These are phyloP conservation scores for Paralvinella palmiformis DNA, from an alignment of 1,140 invertebrate species.

Conservation along the genomic window DNA sequence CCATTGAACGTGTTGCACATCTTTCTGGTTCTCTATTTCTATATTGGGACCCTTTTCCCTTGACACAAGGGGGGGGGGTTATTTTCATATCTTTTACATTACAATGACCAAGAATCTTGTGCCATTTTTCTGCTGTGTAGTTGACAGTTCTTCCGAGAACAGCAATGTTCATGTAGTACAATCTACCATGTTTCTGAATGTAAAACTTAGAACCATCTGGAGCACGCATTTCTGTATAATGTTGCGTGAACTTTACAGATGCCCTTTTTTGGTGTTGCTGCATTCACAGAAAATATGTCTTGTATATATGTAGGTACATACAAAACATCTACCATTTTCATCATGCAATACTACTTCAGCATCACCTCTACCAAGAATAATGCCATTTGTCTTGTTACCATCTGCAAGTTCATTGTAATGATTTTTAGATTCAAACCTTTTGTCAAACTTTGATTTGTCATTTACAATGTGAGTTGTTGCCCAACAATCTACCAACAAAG, in stretches of 20 bases:
- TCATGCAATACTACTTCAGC: conserved; percentile 14
- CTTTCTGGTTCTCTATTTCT: not conserved
- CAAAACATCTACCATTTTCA: conserved; percentile 17
- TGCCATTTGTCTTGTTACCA: not conserved
- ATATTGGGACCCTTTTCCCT: not conserved
- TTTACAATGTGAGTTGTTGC: conserved; percentile 21
- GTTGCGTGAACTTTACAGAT: not conserved
- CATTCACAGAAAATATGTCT: not conserved
- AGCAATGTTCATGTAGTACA: not conserved
- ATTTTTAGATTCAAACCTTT: conserved; percentile 17
- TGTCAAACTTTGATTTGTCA: conserved; percentile 17
- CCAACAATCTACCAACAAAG: conserved; percentile 19
- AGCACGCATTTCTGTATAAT: not conserved
- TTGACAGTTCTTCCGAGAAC: not conserved
- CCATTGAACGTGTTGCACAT: not conserved
- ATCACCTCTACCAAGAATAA: conserved; percentile 13
- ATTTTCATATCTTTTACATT: not conserved
- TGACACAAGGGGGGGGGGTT: not conserved
- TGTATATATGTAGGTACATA: conserved; percentile 17
- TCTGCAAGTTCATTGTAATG: conserved; percentile 20
- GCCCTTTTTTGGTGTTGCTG: not conserved
- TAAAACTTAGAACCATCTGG: not conserved
- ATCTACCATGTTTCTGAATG: not conserved
- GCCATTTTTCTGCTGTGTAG: not conserved
- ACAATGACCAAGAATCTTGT: not conserved